These are phyloP conservation scores for Sebastes kiyomatsui DNA, from an alignment of 2,797 vertebrate species.

Conservation along the genomic window DNA sequence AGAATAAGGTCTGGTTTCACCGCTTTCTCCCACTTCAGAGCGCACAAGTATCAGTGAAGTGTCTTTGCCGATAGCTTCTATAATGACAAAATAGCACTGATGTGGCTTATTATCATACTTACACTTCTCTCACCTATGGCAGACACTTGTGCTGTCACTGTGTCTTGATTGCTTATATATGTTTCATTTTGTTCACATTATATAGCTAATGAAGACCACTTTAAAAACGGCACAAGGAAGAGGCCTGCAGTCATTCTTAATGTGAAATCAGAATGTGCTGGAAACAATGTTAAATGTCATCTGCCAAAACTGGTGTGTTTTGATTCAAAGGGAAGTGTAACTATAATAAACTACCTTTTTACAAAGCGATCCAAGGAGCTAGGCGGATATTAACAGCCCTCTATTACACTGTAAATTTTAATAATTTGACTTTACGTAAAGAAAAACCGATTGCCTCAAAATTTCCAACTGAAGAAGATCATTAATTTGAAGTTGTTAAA, in stretches of 20 bases:
- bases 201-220: background rate
- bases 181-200: background rate
- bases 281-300: background rate
- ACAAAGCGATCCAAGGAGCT: background rate
- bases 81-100: constrained; percentile 42
- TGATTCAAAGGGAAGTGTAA: background rate
- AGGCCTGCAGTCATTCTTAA: background rate
- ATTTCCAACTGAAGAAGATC: background rate
- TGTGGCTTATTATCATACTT: constrained; percentile 7
- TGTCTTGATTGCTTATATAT: constrained; percentile 1
- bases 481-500: background rate
- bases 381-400: background rate
- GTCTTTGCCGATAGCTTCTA: background rate
- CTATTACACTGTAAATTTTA: background rate
- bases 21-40: constrained; percentile 44
- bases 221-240: background rate
- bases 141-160: background rate
- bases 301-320: background rate
- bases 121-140: background rate
- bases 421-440: background rate
- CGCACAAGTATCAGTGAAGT: constrained; percentile 48
- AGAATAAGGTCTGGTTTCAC: constrained; percentile 32
- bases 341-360: background rate
- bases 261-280: background rate
- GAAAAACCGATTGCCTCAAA: background rate